Evolutionary conservation across 1,140 invertebrate genomes (phyloP).

Genomic region (Habropoda laboriosa): DNA sequence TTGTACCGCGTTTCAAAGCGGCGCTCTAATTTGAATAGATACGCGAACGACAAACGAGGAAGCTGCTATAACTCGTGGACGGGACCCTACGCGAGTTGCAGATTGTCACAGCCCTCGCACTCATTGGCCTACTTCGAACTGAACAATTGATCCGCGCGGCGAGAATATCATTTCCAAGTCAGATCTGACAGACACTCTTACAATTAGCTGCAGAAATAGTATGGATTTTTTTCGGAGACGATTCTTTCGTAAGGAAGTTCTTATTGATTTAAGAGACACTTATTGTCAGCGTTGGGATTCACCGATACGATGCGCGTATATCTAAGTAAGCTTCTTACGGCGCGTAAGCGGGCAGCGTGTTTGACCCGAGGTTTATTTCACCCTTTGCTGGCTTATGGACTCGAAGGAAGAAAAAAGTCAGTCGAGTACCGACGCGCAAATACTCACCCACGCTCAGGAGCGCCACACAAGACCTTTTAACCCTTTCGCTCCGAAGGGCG

Average conservation of each 20-base stretch:
- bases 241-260: not conserved
- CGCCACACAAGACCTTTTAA: no score
- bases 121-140: constrained; percentile 52
- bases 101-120: constrained; percentile 33
- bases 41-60: not conserved
- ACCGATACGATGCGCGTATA: no score
- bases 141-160: constrained; percentile 56
- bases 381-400: no score
- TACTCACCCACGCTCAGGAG: no score
- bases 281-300: no score
- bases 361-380: no score
- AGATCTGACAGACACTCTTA: constrained; percentile 31
- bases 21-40: not conserved
- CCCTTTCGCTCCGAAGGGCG: no score
- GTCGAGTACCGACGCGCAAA: no score
- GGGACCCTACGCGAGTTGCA: constrained; percentile 22
- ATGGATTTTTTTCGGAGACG: not conserved
- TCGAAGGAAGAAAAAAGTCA: no score
- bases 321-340: no score
- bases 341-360: no score
- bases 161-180: constrained; percentile 34
- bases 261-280: no score
- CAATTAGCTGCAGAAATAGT: not conserved
- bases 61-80: not conserved
- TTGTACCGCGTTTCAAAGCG: not conserved